phyloP scores from a whole-genome alignment of 2,113 vertebrate species.

The Microtus oregoni region DNA sequence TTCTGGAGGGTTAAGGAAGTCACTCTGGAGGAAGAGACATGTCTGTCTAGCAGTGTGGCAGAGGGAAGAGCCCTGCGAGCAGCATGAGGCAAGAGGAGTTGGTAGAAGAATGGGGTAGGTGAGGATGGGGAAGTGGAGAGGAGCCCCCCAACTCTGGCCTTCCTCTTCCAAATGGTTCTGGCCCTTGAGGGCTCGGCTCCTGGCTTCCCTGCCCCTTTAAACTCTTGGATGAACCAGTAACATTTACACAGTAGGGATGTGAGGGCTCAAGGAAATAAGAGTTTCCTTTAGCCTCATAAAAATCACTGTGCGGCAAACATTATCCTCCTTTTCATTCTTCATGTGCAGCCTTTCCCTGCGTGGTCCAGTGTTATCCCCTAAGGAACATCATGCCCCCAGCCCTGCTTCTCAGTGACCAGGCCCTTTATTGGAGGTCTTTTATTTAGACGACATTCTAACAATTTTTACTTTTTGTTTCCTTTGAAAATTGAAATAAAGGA shows the following conservation, averaged over 20 bases:
- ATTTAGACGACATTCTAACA: background rate
- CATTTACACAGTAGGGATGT: background rate
- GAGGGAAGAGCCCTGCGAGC: background rate
- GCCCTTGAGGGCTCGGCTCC: background rate
- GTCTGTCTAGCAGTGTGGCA: background rate
- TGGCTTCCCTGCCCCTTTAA: background rate
- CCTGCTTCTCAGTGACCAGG: background rate
- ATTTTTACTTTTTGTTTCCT: background rate
- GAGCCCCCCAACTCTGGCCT: background rate
- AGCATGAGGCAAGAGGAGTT: background rate
- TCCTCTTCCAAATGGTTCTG: background rate
- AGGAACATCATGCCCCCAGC: rapidly evolving
- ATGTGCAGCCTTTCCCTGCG: background rate
- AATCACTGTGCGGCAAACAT: background rate
- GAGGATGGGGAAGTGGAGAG: background rate
- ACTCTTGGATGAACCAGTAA: background rate
- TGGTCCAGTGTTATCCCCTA: no score
- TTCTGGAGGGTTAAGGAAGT: background rate
- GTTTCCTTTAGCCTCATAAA: background rate
- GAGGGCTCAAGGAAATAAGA: background rate
- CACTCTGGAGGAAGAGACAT: background rate
- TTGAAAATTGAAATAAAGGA: background rate
- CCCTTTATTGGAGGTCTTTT: background rate
- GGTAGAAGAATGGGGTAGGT: background rate
- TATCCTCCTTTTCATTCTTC: background rate